Evolutionary conservation across 2,888 invertebrate species (phyloP), one percentile per base, ranked within the genome.

Genomic region (Athalia circularis): DNA sequence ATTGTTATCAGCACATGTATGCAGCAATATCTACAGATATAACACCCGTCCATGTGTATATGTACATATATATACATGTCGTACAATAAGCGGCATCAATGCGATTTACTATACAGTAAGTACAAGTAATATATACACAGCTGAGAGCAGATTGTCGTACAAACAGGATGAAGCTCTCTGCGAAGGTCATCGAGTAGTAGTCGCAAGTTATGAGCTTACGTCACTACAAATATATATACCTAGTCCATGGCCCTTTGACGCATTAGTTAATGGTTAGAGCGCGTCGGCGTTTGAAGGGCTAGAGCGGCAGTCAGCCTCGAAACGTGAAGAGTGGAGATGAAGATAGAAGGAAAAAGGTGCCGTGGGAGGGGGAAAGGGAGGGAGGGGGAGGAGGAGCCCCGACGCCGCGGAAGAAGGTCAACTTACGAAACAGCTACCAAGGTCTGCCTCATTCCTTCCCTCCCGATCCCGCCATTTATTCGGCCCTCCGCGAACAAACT

Each of bases 341-440:
- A 76, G 79, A 62, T 75, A 54, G 75, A 13, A 57, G 65, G 8
- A 52, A 50, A 59, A 57, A 68, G 65, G 67, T 70, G 57, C 54
- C 15, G 79, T 80, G 82, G 50, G 70, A 52, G 11, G 68, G 68
- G 62, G 72, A 67, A 48, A 62, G 45, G 15, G 67, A 29, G 77
- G 15, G 47, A 54, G 43, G 13, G 79, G 81, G 85, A 84, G 85
- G 83, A 85, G 84, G 85, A 81, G 83, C 45, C 61, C n/a, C 70
- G 70, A 74, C 62, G 61, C 7, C 74, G 74, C 50, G 62, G 74
- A 74, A 85, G 88, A 88, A 87, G 88, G 86, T 87, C 86, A 84
- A 82, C 84, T 88, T 87, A 88, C 86, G 86, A 88, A 88, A 87
- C 83, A 79, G 80, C 79, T 79, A 84, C 83, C 85, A 85, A 85